A percentile compares a stretch with the other conserved stretches of the same genome.
phyloP scores from a whole-genome alignment of 1,140 invertebrate genomes.

The Mya arenaria region DNA sequence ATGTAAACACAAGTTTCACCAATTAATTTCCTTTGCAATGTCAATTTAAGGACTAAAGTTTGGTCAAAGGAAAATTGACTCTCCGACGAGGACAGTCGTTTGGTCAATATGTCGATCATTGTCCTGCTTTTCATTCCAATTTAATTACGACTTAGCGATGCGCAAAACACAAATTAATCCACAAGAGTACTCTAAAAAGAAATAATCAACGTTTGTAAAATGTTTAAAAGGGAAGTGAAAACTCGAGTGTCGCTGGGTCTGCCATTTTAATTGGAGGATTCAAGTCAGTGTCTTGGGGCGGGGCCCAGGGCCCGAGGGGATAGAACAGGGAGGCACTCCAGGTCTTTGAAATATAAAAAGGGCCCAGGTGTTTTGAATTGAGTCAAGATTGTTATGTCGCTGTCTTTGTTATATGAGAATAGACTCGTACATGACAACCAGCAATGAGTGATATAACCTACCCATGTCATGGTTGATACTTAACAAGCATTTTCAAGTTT shows the following conservation, averaged over 20 bases:
- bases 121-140: neutral
- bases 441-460: no score
- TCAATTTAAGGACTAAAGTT: no score
- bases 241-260: conserved; percentile 9
- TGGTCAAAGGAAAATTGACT: neutral
- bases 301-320: conserved; percentile 15
- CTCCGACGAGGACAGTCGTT: neutral
- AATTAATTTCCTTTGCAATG: no score
- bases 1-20: no score
- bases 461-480: no score
- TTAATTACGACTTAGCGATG: conserved; percentile 39
- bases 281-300: conserved; percentile 1
- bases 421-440: no score
- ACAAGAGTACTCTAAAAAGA: conserved; percentile 7
- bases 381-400: no score
- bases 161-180: conserved; percentile 38
- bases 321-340: neutral
- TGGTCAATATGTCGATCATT: conserved; percentile 26
- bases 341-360: conserved; percentile 27
- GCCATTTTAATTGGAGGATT: conserved; percentile 24
- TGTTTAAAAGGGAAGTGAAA: conserved; percentile 23
- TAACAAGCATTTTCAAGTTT: no score
- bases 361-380: conserved; percentile 41
- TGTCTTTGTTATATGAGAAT: no score
- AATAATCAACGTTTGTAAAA: conserved; percentile 9